phyloP scores from a whole-genome alignment of 2,888 invertebrate species.

The Mechanitis messenoides region DNA sequence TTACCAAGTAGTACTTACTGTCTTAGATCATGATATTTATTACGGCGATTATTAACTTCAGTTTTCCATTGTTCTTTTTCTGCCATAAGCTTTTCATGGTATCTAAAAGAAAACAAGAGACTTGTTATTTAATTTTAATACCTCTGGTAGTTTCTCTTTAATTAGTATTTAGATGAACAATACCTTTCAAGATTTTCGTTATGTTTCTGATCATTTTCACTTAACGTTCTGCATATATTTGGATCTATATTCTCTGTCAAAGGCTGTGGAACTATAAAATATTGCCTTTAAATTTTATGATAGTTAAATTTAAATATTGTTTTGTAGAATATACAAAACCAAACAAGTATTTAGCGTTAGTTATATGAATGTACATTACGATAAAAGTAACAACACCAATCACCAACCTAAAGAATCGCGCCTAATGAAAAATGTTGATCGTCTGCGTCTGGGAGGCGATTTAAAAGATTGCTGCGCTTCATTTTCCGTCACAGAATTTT shows the following conservation, averaged over 20 bases:
- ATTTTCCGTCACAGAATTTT: conserved; percentile 48
- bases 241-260: conserved; percentile 40
- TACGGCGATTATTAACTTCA: conserved; percentile 54
- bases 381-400: conserved; percentile 1
- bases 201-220: conserved; percentile 38
- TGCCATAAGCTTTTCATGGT: conserved; percentile 50
- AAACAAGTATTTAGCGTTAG: neutral
- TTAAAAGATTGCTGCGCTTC: conserved; percentile 50
- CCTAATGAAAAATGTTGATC: conserved; percentile 66
- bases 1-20: conserved; percentile 49
- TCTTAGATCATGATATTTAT: conserved; percentile 60
- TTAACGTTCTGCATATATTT: conserved; percentile 32
- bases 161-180: conserved; percentile 7
- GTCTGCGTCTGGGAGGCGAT: conserved; percentile 61
- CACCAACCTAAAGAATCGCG: conserved; percentile 58
- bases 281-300: conserved; percentile 9
- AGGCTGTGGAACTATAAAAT: conserved; percentile 48
- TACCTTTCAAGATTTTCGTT: conserved; percentile 47
- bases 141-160: too few species aligned
- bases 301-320: neutral
- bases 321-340: neutral
- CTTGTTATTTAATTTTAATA: neutral
- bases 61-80: conserved; percentile 69
- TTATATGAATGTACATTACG: neutral
- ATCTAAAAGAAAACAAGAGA: conserved; percentile 32